Conservation (phyloP, 2,113 vertebrate genomes). For the Platycercus adscitus region DNA sequence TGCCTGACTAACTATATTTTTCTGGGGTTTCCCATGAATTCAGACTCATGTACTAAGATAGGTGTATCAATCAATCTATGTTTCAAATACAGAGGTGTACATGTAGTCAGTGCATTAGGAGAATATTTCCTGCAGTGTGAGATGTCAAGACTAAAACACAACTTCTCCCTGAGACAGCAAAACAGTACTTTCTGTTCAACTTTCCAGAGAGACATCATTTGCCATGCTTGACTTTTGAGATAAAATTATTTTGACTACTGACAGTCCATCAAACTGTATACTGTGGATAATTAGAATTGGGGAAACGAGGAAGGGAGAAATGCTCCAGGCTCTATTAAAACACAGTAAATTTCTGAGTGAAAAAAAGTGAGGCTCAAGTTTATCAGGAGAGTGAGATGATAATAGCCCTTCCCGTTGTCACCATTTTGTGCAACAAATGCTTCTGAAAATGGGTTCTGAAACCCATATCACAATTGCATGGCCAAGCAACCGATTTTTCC, state of each 20-base stretch:
- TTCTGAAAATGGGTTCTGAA: background rate
- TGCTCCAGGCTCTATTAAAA: background rate
- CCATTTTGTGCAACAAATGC: background rate
- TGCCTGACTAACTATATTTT: background rate
- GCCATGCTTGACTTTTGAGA: background rate
- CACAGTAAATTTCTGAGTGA: background rate
- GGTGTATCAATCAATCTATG: background rate
- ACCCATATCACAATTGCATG: fast-evolving
- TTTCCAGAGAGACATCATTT: background rate
- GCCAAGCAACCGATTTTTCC: background rate
- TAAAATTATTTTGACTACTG: background rate
- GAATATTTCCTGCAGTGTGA: background rate
- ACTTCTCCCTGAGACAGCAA: background rate
- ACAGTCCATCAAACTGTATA: background rate
- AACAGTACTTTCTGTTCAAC: background rate
- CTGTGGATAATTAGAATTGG: background rate
- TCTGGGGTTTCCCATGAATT: background rate
- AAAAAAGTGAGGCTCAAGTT: background rate
- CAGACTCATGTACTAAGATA: background rate
- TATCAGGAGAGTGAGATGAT: background rate
- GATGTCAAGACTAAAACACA: background rate
- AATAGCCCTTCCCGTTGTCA: background rate
- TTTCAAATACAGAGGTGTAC: background rate
- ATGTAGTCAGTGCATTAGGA: background rate
- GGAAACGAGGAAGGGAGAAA: background rate